Base-by-base conservation (phyloP, 2,888 invertebrate genomes). In the Flabesymbios commensalis region DNA sequence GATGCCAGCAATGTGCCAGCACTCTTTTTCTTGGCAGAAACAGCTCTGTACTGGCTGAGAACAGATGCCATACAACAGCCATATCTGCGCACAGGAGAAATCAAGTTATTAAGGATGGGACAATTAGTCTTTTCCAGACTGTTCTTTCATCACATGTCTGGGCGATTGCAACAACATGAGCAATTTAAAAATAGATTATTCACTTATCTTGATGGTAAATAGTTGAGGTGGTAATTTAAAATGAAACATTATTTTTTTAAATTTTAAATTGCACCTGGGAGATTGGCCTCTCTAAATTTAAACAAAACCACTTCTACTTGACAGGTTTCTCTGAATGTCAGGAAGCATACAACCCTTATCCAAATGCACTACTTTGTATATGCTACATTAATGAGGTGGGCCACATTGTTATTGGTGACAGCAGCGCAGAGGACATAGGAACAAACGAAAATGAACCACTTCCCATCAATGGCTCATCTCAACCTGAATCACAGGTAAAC, bases 81-180 rank as follows among this genome's bases (percentile, higher is more conserved):
- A 2, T 80, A 75, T 65, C 75, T 82, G 5, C 67, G 57, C 5
- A 59, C 61, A 1, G 43, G 45, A 1, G 61, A 61, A n/a, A 24
- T 61, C 24, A 61, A 62, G 53, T 42, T 59, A 49, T 62, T 69
- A 3, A 67, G 77, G 75, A 79, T 82, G 74, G 80, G 80, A 17
- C 75, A 78, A 67, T 64, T 80, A 36, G 77, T 80, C n/a, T 82
- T 82, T 60, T 71, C 74, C 3, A 69, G 82, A 22, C 68, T 82
- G 22, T 82, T 80, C 65, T 81, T 78, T 56, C 80, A 81, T 56
- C 79, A 82, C 69, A 82, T 82, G 82, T 75, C 78, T 10, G 81
- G 80, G 22, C 76, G 80, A 56, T 72, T 82, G 26, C 74, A 76
- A 28, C 76, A 75, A 28, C 76, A 79, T 57, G 66, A 64, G 10